These are phyloP conservation scores for Ibidorhyncha struthersii DNA, from an alignment of 2,113 vertebrate genomes.

Conservation along the genomic window DNA sequence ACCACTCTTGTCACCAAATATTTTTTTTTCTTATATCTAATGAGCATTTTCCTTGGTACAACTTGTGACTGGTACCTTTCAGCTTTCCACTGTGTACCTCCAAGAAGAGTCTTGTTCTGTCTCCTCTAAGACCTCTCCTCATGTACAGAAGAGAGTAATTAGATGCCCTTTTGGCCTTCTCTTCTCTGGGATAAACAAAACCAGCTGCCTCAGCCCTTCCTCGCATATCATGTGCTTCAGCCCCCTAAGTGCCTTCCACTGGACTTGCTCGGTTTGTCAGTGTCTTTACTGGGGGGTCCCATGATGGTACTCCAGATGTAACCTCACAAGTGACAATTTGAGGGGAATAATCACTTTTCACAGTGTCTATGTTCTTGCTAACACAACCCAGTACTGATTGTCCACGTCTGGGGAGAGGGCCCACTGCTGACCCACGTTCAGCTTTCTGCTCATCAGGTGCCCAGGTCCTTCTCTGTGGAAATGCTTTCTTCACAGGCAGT, in stretches of 20 bases:
- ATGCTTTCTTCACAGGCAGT: not conserved
- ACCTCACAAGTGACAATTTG: not conserved
- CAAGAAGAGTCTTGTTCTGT: not conserved
- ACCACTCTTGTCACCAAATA: not conserved
- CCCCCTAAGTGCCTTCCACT: not conserved
- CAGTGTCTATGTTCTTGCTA: not conserved
- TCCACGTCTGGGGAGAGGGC: not conserved
- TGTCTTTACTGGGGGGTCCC: not conserved
- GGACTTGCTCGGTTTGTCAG: not conserved
- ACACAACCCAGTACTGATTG: not conserved
- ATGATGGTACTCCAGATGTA: not conserved
- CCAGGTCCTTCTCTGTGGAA: not conserved
- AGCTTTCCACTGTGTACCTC: not conserved
- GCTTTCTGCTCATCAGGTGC: not conserved
- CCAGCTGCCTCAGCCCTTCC: not conserved
- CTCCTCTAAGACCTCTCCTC: not conserved
- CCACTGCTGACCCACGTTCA: not conserved
- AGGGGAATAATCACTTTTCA: not conserved
- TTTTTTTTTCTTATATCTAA: not conserved
- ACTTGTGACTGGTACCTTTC: not conserved
- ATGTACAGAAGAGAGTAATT: not conserved
- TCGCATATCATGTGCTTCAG: not conserved
- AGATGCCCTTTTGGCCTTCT: not conserved
- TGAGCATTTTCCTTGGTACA: not conserved
- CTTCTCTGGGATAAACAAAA: not conserved